Evolutionary conservation across 2,888 invertebrate species (phyloP).

Genomic region (Scrobipalpa costella): DNA sequence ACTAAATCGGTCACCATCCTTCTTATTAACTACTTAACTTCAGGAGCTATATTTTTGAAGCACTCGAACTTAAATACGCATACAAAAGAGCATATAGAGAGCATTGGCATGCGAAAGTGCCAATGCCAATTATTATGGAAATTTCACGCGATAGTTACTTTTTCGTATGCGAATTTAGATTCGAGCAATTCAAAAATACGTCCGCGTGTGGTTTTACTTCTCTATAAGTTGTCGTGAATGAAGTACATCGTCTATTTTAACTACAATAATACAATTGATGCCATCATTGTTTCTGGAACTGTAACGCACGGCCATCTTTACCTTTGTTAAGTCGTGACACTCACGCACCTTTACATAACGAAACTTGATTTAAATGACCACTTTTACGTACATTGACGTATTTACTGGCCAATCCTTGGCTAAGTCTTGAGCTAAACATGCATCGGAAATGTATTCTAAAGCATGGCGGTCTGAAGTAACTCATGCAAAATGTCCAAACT

Average conservation of each 20-base stretch:
- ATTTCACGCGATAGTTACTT: no score
- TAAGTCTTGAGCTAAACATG: neutral
- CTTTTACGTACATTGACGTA: neutral
- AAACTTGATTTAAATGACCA: neutral
- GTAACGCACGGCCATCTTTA: conserved; percentile 15
- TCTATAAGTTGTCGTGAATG: neutral
- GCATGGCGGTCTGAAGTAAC: conserved; percentile 5
- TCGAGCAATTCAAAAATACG: no score
- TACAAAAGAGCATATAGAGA: neutral
- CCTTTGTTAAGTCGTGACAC: conserved; percentile 19
- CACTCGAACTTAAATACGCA: neutral
- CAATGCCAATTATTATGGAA: no score
- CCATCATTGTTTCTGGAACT: conserved; percentile 7
- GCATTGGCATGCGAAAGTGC: no score
- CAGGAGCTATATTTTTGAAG: neutral
- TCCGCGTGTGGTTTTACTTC: neutral
- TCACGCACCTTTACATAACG: conserved; percentile 25
- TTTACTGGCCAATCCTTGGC: neutral
- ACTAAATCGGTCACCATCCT: no score
- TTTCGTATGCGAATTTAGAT: no score
- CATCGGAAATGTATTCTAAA: neutral
- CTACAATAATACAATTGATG: neutral
- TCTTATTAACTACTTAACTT: no score
- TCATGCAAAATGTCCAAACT: conserved; percentile 28
- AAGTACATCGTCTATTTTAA: neutral